Base-by-base conservation (phyloP, 2,888 invertebrate species). In the Tortricodes alternella region DNA sequence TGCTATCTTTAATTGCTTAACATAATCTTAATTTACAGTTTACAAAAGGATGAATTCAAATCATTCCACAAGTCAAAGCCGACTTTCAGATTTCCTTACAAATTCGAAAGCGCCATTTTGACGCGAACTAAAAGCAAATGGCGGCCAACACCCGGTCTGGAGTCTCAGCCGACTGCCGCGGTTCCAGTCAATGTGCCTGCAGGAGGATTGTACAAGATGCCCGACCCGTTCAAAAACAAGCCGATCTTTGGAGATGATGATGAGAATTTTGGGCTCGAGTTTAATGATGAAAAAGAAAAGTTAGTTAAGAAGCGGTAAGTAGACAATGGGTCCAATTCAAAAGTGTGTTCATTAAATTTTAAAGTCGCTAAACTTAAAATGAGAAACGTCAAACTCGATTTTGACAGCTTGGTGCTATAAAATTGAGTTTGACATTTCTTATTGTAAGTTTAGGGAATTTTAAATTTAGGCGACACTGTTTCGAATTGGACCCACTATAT, bases 151-250 rank as follows among this genome's bases (percentile, higher is more conserved):
- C 58, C 52, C 0, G 29, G 43, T 7, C 49, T 80, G 37, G 85
- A 84, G 13, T 74, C 83, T 1, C 76, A 62, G 44, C 85, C 85
- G 0, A 87, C 86, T 0, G 73, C 71, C 2, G 77, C 80, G 53
- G 70, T 73, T 0, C 83, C 86, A 0, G 68, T 78, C 9, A 78
- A 67, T 23, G 62, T 83, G 0, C 83, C 83, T 1, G 89, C 89
- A 0, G 89, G 89, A 1, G 85, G 84, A 0, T 64, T 88, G 0
- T 90, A 90, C 62, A 73, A 78, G 58, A 70, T 74, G 0, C 78
- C 80, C 0, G 78, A 78, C 3, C 67, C 80, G 0, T 87, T 85
- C 41, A 82, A 74, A 29, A 80, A 78, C 1, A 81, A 74, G 15
- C 83, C 85, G 2, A 63, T 60, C 6, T 53, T 64, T 3, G 62